Base-by-base conservation (phyloP, 2,888 invertebrate species). In the Chrysomela aeneicollis region DNA sequence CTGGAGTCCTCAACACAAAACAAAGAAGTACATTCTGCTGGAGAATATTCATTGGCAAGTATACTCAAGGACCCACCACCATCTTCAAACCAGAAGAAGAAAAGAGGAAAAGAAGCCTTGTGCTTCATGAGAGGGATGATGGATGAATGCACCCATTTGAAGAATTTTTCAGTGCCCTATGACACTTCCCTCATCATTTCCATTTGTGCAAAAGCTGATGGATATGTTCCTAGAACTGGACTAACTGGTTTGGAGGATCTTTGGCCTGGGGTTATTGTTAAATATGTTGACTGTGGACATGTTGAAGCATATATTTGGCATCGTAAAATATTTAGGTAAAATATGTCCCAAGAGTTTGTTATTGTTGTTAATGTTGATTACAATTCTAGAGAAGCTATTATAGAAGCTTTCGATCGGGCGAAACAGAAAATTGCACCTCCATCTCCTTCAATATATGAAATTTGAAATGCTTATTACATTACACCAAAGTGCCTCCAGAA, bases 71-170 rank as follows among this genome's bases (percentile, higher is more conserved):
- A 71, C 49, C 30, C 66, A 10, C 67, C 67, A n/a, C 65, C 69
- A 12, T 68, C 59, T 1, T 15, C 67, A 12, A 59, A 66, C 18
- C 87, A 87, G 78, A 88, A 87, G 60, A 90, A 91, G 73, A 89
- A 88, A 87, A 87, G 90, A 71, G 70, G 70, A n/a, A 87, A 88
- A 73, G 93, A 95, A 82, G 93, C 94, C 0, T 75, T 94, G 60
- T 92, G 94, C 83, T 97, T 98, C 79, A 98, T 98, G 98, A 86
- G 94, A 54, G 97, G 97, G 0, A 90, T 98, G 73, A 98, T 99
- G 98, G 98, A 99, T 79, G 97, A 98, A 82, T 98, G 97, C 81
- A 99, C 98, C 0, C 97, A 98, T 84, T 85, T 99, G 46, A 93
- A 90, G 71, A 97, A 98, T 83, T 99, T 97, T 79, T 92, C 95